Percentiles rank a stretch among this genome's conserved stretches.
Evolutionary conservation across 2,113 vertebrate species (phyloP).

Genomic region (Microtus ochrogaster): DNA sequence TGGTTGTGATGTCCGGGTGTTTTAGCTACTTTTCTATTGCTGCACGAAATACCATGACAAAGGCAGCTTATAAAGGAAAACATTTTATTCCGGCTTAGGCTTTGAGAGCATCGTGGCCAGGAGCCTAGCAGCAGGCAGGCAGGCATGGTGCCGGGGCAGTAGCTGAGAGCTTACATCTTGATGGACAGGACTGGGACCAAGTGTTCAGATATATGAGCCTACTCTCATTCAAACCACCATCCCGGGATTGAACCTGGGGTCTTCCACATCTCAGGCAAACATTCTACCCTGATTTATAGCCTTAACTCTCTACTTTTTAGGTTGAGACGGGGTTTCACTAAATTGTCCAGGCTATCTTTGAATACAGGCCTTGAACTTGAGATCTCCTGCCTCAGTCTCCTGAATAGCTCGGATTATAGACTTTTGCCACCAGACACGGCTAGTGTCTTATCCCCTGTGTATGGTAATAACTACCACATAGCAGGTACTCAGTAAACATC

Average conservation of each 20-base stretch:
- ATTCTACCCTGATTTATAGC: neutral
- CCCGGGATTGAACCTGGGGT: neutral
- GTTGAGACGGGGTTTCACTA: neutral
- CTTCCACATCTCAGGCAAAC: neutral
- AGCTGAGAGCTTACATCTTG: neutral
- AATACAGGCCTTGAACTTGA: neutral
- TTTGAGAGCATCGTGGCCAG: no score
- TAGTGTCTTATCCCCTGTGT: neutral
- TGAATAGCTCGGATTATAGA: neutral
- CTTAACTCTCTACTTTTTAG: neutral
- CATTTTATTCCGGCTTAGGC: neutral
- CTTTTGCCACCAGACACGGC: neutral
- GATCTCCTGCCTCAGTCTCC: neutral
- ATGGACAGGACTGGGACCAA: neutral
- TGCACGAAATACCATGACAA: neutral
- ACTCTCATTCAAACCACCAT: neutral
- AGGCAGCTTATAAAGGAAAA: neutral
- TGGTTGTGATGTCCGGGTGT: neutral
- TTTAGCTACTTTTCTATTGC: neutral
- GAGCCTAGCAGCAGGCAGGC: neutral
- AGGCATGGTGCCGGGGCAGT: neutral
- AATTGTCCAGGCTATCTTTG: neutral
- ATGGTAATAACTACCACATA: neutral
- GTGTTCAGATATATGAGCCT: neutral
- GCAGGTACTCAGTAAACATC: neutral